Percentiles rank a stretch among this genome's conserved stretches.
phyloP scores from a whole-genome alignment of 1,140 invertebrate species.

The Philopotamus ludificatus region DNA sequence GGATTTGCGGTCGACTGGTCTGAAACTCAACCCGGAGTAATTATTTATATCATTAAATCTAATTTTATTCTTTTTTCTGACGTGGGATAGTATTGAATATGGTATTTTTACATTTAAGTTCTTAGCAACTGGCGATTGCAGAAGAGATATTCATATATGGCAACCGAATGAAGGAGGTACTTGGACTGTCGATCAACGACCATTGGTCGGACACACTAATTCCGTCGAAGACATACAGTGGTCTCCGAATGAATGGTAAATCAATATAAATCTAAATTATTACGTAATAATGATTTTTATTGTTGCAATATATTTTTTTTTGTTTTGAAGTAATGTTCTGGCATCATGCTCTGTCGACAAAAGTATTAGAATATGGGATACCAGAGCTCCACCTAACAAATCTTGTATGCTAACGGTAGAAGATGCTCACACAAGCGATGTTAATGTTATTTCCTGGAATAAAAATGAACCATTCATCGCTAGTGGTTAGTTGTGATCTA shows the following conservation, averaged over 20 bases:
- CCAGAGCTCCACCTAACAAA: slow-evolving; percentile 76
- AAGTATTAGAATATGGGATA: slow-evolving; percentile 90
- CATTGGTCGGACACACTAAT: slow-evolving; percentile 81
- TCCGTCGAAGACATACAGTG: slow-evolving; percentile 99
- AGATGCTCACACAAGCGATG: slow-evolving; percentile 86
- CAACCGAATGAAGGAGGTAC: slow-evolving; percentile 68
- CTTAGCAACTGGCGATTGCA: slow-evolving; percentile 87
- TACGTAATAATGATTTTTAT: background rate
- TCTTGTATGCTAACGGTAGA: slow-evolving; percentile 89
- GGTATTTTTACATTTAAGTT: slow-evolving; percentile 54
- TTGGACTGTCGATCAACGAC: slow-evolving; percentile 88
- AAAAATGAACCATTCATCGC: slow-evolving; percentile 84
- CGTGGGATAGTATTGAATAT: background rate
- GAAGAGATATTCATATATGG: slow-evolving; percentile 93
- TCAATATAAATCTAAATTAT: background rate
- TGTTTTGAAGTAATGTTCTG: slow-evolving; percentile 69
- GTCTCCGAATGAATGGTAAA: slow-evolving; percentile 88
- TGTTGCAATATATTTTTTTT: slow-evolving; percentile 1
- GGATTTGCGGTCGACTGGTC: slow-evolving; percentile 97
- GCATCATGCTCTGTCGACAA: slow-evolving; percentile 95
- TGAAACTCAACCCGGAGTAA: slow-evolving; percentile 69
- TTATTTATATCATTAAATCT: background rate
- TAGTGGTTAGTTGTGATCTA: slow-evolving; percentile 60
- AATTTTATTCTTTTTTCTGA: background rate
- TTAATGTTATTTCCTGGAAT: slow-evolving; percentile 99